Base-by-base conservation (phyloP, 2,888 invertebrate species). In the Lottia scabra region DNA sequence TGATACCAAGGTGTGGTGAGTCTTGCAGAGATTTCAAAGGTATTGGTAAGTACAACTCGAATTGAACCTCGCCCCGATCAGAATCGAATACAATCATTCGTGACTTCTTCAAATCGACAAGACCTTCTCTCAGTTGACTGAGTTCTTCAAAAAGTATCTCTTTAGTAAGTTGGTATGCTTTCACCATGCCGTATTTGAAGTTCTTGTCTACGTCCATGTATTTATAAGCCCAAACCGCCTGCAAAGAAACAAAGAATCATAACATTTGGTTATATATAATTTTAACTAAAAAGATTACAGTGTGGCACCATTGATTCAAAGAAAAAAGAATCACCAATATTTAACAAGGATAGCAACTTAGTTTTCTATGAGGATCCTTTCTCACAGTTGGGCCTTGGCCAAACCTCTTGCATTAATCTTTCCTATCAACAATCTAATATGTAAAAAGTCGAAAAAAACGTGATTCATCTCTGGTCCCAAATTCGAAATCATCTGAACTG, bases 71-170 rank as follows among this genome's bases (percentile, higher is more conserved):
- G 63, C 88, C 89, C 62, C 79, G 78, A 26, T 81, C 74, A 26
- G 86, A 85, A 71, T 87, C 86, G 77, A 84, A 87, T 8, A 80
- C 79, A 63, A 81, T 84, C 66, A 87, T 74, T 38, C 81, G 76
- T 44, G 84, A 83, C 74, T 85, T 83, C 72, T 85, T 82, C 65
- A 84, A 76, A 75, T 84, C 82, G 63, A 87, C 75, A 68, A 83
- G 68, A 45, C 80, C 80, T 10, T 80, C 67, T 63, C 79, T 76
- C 19, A 82, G 70, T n/a, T 79, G 75, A 48, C 75, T 73, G 56
- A 83, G 76, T 68, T 83, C 81, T 56, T 75, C 71, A 63, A 82
- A 74, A 30, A 81, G 70, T 45, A 78, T 63, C 73, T 76, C 77
- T 68, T 79, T 75, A 45, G 74, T 67, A 30, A 75, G 67, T 46